phyloP scores from a whole-genome alignment of 2,888 invertebrate species.

The Trichogramma evanescens region DNA sequence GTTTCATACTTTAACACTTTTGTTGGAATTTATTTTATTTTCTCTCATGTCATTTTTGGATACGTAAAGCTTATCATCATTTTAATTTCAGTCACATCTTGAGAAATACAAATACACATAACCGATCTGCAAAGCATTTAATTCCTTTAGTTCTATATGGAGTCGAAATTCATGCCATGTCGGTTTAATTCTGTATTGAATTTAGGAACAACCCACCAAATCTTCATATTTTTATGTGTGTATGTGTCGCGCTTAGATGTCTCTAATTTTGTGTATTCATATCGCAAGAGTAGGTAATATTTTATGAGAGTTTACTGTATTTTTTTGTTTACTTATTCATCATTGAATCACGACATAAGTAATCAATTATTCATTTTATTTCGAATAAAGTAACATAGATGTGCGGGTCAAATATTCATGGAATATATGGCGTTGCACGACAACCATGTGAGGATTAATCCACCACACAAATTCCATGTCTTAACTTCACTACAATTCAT shows the following conservation, averaged over 20 bases:
- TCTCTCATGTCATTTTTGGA: too few species aligned
- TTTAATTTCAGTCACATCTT: too few species aligned
- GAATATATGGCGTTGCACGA: slow-evolving; percentile 42
- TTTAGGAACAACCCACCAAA: slow-evolving; percentile 43
- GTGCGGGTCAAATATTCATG: slow-evolving; percentile 44
- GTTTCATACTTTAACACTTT: too few species aligned
- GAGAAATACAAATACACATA: too few species aligned
- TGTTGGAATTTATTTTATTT: too few species aligned
- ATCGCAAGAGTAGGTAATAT: slow-evolving; percentile 25
- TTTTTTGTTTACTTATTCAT: slow-evolving; percentile 24
- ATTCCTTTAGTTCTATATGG: too few species aligned
- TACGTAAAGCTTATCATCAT: too few species aligned
- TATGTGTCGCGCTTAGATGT: slow-evolving; percentile 20
- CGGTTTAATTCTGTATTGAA: too few species aligned
- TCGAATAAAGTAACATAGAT: slow-evolving; percentile 44
- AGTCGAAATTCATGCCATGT: too few species aligned
- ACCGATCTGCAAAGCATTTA: too few species aligned
- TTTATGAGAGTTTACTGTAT: slow-evolving; percentile 18
- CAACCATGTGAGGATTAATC: slow-evolving; percentile 43
- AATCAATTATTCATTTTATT: slow-evolving; percentile 41
- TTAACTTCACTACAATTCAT: slow-evolving; percentile 32
- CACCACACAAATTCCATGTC: slow-evolving; percentile 28
- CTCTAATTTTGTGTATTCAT: slow-evolving; percentile 24
- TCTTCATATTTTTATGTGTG: slow-evolving; percentile 30
- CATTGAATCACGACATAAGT: slow-evolving; percentile 44